Base-by-base conservation (phyloP, 2,113 vertebrate species). In the Neomonachus schauinslandi region DNA sequence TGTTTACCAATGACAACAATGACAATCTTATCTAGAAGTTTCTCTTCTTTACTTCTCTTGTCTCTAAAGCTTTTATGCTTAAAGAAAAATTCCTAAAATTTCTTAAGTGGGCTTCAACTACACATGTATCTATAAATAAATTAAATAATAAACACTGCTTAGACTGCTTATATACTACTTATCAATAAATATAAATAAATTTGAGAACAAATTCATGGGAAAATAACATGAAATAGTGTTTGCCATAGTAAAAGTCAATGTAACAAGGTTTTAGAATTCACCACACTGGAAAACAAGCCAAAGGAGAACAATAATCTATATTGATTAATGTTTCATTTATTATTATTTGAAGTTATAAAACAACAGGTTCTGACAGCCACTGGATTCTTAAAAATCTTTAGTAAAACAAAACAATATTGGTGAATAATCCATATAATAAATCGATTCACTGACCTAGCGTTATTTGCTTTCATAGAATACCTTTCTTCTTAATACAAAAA, bases 251-350 rank as follows among this genome's bases (percentile, higher is more conserved):
- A 95, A 94, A 67, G 36, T 82, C 59, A 93, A 83, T 0, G 14
- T 71, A 81, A 89, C 16, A 77, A 61, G 74, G 36, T 94, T 97
- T 96, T 79, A 85, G 55, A 88, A 90, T 76, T 76, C 28, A 77
- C 5, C 39, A 36, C 24, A 79, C 7, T 77, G 22, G 95, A 96
- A 93, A 86, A 91, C 63, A 91, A 76, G n/a, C 65, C 77, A 59
- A 95, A 95, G 4, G 16, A 96, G 69, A 86, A 71, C 39, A 94
- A 95, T 12, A 88, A 22, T 89, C 10, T 86, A 77, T 18, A 76
- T 13, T 76, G 24, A 89, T 77, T 89, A 91, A 80, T 33, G 4
- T 93, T 95, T 96, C 33, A 94, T 97, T 98, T 97, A 93, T 82
- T 97, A 15, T 69, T 91, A 79, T 36, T 97, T 67, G 53, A 90